Base-by-base conservation (phyloP, 2,888 invertebrate species). In the Mimachlamys varia region DNA sequence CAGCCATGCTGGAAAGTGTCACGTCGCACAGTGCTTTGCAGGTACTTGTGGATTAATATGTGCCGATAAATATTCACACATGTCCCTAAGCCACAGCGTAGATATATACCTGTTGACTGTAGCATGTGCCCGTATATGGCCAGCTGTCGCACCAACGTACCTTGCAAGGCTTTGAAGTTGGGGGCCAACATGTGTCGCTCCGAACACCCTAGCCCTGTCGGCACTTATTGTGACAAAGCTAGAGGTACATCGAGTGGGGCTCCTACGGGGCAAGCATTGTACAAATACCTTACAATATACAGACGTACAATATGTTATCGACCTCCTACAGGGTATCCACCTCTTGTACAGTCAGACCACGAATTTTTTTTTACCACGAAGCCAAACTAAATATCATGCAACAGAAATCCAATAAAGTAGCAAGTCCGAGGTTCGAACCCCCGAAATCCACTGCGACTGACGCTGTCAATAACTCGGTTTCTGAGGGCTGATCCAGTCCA, bases 151-250 rank as follows among this genome's bases (percentile, higher is more conserved):
- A 76, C 0, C 76, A 33, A 22, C 33, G 76, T 33, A 76, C 76
- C 76, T 76, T 76, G 33, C 33, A 4, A 13, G 33, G 17, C 76
- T 76, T 76, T 76, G 76, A 27, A 76, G 76, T 76, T 76, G 76
- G 76, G 62, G 76, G 33, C 27, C 13, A 76, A 76, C 76, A 76
- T 76, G 33, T 76, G 76, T 76, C 76, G 76, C 76, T 27, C 27
- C 27, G 76, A 76, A 76, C 76, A 76, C 1, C 27, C 76, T 0
- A 76, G 76, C 15, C 76, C 22, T 76, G 76, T 76, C 13, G 58
- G 76, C 76, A 76, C 76, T 76, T 33, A 33, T 0, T 13, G 33
- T 76, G 2, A 2, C 33, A 76, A 76, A 76, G 22, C n/a, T 3
- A n/a, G 0, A n/a, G 62, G 62, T 62, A 62, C 3, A 62, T 22